phyloP scores from a whole-genome alignment of 64 coral and sea anemone species.

The Trachythela sp. region DNA sequence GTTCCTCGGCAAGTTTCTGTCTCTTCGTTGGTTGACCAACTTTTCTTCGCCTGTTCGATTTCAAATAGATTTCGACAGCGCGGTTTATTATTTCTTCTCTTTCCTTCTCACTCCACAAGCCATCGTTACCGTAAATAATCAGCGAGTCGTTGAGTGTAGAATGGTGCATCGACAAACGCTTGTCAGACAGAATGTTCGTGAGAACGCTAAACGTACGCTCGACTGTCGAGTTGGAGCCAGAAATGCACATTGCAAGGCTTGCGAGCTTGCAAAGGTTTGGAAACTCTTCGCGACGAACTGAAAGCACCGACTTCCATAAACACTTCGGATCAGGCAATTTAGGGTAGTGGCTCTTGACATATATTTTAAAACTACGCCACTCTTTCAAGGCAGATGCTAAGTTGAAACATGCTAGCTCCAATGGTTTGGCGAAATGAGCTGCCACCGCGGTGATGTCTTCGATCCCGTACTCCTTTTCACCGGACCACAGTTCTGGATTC shows the following conservation, averaged over 20 bases:
- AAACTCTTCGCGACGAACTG: conserved; percentile 15
- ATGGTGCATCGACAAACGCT: conserved; percentile 31
- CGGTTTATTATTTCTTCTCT: too few relatives aligned
- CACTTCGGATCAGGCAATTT: conserved; percentile 42
- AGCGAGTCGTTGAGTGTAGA: conserved; percentile 31
- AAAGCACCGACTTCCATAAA: conserved; percentile 30
- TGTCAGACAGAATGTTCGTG: conserved; percentile 38
- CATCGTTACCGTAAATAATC: too few relatives aligned
- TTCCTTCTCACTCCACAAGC: too few relatives aligned
- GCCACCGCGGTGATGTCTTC: conserved; percentile 26
- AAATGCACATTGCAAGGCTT: conserved; percentile 38
- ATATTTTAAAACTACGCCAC: conserved; percentile 34
- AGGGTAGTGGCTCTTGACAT: conserved; percentile 32
- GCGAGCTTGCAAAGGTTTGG: conserved; percentile 41
- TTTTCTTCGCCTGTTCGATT: too few relatives aligned
- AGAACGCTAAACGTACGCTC: conserved; percentile 31
- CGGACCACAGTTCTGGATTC: neutral
- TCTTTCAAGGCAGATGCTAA: conserved; percentile 45
- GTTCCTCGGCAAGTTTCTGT: too few relatives aligned
- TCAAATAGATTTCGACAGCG: too few relatives aligned
- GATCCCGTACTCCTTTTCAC: conserved; percentile 18
- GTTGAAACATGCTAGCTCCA: conserved; percentile 43
- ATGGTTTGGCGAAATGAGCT: conserved; percentile 36
- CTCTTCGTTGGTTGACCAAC: too few relatives aligned
- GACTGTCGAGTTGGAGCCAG: conserved; percentile 32